Percentiles rank a stretch among this genome's conserved stretches.
phyloP scores from a whole-genome alignment of 2,888 invertebrate species.

The Pediacus dermestoides region DNA sequence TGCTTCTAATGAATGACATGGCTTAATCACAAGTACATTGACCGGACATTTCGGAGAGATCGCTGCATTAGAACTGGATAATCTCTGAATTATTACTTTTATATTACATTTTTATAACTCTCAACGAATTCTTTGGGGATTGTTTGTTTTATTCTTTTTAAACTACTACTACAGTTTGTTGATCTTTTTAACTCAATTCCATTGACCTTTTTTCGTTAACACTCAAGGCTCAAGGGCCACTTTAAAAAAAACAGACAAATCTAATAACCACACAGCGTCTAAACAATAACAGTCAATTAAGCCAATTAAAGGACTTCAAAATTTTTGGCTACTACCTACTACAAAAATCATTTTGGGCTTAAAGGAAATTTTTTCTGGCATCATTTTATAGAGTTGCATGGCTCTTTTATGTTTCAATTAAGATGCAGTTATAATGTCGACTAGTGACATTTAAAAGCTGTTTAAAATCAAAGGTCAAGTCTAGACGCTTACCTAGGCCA shows the following conservation, averaged over 20 bases:
- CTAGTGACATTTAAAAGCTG: conserved; percentile 45
- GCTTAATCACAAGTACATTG: conserved; percentile 30
- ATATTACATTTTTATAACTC: conserved; percentile 17
- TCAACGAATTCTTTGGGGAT: conserved; percentile 8
- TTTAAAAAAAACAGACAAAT: too few relatives aligned
- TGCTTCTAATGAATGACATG: conserved; percentile 29
- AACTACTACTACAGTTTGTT: conserved; percentile 21
- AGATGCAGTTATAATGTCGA: conserved; percentile 44
- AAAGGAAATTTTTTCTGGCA: too few relatives aligned
- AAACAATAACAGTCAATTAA: too few relatives aligned
- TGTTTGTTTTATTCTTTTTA: conserved; percentile 19
- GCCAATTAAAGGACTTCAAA: too few relatives aligned
- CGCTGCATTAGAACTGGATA: conserved; percentile 23
- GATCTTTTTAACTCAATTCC: conserved; percentile 21
- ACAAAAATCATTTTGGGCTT: too few relatives aligned
- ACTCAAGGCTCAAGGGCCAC: too few relatives aligned
- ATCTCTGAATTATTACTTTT: conserved; percentile 23
- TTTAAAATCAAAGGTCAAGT: conserved; percentile 37
- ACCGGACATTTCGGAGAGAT: conserved; percentile 29
- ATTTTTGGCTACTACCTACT: too few relatives aligned
- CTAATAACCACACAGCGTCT: too few relatives aligned
- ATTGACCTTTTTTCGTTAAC: conserved; percentile 21
- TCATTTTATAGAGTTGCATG: too few relatives aligned
- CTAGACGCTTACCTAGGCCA: conserved; percentile 34
- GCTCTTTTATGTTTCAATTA: conserved; percentile 10